Evolutionary conservation across 1,140 invertebrate genomes (phyloP).

Genomic region (Brachionus angularis): DNA sequence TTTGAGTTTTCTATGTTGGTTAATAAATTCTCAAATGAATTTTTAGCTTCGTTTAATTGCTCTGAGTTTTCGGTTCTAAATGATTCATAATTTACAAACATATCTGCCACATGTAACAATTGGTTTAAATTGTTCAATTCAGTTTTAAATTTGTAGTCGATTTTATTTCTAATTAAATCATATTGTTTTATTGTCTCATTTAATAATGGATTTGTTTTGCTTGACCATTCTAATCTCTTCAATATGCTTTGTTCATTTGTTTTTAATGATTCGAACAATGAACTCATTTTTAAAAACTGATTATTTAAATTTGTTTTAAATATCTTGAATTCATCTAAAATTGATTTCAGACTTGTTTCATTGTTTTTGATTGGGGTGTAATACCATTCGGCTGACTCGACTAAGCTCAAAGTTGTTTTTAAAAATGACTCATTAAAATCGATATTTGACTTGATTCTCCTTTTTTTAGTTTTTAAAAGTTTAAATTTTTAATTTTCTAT

Average conservation of each 20-base stretch:
- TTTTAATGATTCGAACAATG: no score
- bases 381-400: neutral
- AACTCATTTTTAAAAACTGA: no score
- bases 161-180: neutral
- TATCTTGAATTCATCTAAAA: neutral
- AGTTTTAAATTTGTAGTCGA: neutral
- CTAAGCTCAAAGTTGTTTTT: neutral
- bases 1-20: neutral
- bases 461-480: no score
- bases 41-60: neutral
- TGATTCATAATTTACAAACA: constrained; percentile 7
- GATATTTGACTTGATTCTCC: constrained; percentile 11
- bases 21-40: neutral
- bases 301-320: no score
- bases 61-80: neutral
- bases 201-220: neutral
- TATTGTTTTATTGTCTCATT: neutral
- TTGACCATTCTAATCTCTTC: constrained; percentile 8
- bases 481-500: no score
- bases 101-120: neutral
- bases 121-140: neutral
- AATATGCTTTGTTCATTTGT: constrained; percentile 4
- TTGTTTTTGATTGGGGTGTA: neutral
- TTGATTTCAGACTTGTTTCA: neutral
- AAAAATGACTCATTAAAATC: neutral